Conservation (phyloP, 2,113 vertebrate species). For the Reinhardtius hippoglossoides region DNA sequence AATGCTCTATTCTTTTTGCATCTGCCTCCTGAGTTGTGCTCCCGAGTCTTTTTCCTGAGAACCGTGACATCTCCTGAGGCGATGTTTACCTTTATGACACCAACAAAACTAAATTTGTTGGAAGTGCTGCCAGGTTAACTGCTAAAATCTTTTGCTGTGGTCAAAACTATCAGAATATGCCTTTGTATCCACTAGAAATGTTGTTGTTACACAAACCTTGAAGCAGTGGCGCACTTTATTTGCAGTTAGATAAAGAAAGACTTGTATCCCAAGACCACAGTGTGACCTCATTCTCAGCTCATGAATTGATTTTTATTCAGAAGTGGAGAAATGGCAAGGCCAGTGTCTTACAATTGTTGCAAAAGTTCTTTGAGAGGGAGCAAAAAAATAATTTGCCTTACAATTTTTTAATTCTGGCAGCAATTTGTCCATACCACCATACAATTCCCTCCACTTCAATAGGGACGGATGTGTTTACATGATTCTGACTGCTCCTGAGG, state of each 20-base stretch:
- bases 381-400: conserved; percentile 49
- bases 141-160: conserved; percentile 14
- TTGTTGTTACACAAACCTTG: conserved; percentile 70
- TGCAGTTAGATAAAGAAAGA: conserved; percentile 59
- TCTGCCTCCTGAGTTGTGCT: not conserved
- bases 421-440: conserved; percentile 29
- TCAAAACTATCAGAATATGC: conserved; percentile 46
- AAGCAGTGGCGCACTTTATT: conserved; percentile 61
- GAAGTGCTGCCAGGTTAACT: conserved; percentile 29
- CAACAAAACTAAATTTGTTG: conserved; percentile 8
- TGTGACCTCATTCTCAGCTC: conserved; percentile 54
- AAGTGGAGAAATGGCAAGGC: conserved; percentile 65
- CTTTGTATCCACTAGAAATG: conserved; percentile 43
- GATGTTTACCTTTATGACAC: conserved; percentile 22
- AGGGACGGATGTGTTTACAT: conserved; percentile 35
- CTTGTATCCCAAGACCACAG: conserved; percentile 62
- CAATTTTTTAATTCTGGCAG: conserved; percentile 53
- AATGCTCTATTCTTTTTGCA: not conserved
- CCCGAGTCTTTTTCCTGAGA: not conserved
- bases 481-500: conserved; percentile 44
- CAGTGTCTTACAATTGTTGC: conserved; percentile 55
- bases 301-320: conserved; percentile 67
- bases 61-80: conserved; percentile 37
- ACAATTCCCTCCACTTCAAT: conserved; percentile 38
- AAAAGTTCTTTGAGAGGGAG: conserved; percentile 55